Evolutionary conservation across 2,888 invertebrate species (phyloP).

Genomic region (Lasioglossum figueresi): DNA sequence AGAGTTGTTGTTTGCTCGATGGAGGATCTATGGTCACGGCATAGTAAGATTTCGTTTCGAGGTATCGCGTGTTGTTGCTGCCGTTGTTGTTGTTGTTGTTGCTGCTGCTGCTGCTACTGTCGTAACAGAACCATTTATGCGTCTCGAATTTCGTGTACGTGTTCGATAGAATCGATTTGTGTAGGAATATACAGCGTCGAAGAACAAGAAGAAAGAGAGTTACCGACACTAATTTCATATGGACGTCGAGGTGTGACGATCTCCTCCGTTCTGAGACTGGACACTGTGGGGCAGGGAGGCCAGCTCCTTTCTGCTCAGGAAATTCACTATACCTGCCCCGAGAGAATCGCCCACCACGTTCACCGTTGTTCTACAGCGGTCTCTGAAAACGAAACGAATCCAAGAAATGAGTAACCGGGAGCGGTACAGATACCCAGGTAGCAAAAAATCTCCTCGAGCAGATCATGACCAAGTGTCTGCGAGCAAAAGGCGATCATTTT

Average conservation of each 20-base stretch:
- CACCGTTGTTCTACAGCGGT: conserved; percentile 86
- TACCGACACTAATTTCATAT: conserved; percentile 75
- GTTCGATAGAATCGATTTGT: conserved; percentile 19
- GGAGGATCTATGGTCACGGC: conserved; percentile 17
- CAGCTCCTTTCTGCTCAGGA: conserved; percentile 85
- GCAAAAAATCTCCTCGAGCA: no score
- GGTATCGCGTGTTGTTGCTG: conserved; percentile 5
- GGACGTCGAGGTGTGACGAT: conserved; percentile 81
- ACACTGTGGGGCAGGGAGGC: conserved; percentile 78
- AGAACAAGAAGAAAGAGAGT: conserved; percentile 5
- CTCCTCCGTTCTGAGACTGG: conserved; percentile 71
- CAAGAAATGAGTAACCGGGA: neutral
- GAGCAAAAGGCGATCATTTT: no score
- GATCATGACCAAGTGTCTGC: no score
- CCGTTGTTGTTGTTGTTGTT: no score
- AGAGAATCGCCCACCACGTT: conserved; percentile 90
- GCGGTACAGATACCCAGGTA: no score
- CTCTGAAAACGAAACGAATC: conserved; percentile 77
- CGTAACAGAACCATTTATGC: neutral
- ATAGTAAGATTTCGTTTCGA: neutral
- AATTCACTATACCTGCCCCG: conserved; percentile 88
- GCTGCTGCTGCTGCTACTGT: neutral
- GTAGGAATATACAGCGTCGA: conserved; percentile 16
- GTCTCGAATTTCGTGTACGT: neutral
- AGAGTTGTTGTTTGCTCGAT: neutral